phyloP scores from a whole-genome alignment of 1,140 invertebrate genomes.

The Callitettix versicolor region DNA sequence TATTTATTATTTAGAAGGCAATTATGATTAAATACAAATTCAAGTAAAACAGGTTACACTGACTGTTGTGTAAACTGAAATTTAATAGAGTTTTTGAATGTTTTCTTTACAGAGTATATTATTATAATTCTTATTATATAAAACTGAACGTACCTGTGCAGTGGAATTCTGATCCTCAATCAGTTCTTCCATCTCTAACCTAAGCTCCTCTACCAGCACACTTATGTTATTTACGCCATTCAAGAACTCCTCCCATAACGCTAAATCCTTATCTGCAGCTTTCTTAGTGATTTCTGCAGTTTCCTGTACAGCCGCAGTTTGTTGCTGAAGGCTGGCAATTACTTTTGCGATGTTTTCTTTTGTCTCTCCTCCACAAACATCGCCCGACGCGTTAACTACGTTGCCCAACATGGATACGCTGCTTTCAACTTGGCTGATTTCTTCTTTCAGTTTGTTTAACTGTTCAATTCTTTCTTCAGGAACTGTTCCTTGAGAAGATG shows the following conservation, averaged over 20 bases:
- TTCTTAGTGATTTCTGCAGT: conserved; percentile 24
- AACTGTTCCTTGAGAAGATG: conserved; percentile 10
- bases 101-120: no score
- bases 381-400: background rate
- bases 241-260: conserved; percentile 58
- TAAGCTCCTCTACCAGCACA: conserved; percentile 40
- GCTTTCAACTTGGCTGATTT: conserved; percentile 45
- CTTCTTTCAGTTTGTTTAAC: conserved; percentile 35
- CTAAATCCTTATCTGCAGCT: conserved; percentile 41
- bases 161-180: conserved; percentile 36
- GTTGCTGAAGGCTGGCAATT: conserved; percentile 12
- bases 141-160: conserved; percentile 32
- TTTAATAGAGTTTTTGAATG: no score
- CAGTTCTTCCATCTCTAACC: conserved; percentile 41
- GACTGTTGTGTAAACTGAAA: no score
- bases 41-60: no score
- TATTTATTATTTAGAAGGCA: no score
- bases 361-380: conserved; percentile 1
- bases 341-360: conserved; percentile 9
- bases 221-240: conserved; percentile 42
- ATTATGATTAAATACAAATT: no score
- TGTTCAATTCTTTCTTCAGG: conserved; percentile 14
- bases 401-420: conserved; percentile 27
- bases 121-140: no score
- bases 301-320: conserved; percentile 7